Evolutionary conservation across 2,797 vertebrate species (phyloP).

Genomic region (Eospalax fontanierii): DNA sequence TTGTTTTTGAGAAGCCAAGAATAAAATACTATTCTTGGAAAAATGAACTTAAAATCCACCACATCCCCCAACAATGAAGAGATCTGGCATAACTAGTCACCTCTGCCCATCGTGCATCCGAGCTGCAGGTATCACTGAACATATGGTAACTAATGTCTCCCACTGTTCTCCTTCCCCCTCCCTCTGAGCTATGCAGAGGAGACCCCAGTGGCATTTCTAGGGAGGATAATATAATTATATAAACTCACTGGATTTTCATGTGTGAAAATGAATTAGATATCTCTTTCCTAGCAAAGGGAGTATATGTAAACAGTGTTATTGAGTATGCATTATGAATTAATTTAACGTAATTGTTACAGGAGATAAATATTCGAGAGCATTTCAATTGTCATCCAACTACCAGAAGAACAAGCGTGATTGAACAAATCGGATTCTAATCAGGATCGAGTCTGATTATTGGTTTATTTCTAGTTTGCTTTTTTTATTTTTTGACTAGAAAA

Average conservation of each 20-base stretch:
- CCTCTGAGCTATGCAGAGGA: constrained; percentile 62
- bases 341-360: constrained; percentile 77
- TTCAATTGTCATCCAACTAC: constrained; percentile 67
- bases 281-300: constrained; percentile 74
- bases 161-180: constrained; percentile 35
- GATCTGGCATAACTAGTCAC: not conserved
- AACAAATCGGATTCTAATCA: constrained; percentile 78
- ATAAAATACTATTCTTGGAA: constrained; percentile 37
- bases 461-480: constrained; percentile 48
- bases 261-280: constrained; percentile 77
- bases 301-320: constrained; percentile 80
- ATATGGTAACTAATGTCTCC: constrained; percentile 53
- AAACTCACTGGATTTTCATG: constrained; percentile 74
- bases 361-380: constrained; percentile 75
- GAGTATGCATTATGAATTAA: constrained; percentile 72
- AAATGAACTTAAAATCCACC: constrained; percentile 57
- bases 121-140: constrained; percentile 30
- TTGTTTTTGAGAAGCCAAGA: not conserved
- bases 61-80: constrained; percentile 23
- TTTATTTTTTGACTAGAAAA: not conserved
- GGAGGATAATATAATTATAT: constrained; percentile 73
- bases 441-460: constrained; percentile 57
- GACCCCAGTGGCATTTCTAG: constrained; percentile 66
- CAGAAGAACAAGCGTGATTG: constrained; percentile 60
- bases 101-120: constrained; percentile 35